Evolutionary conservation across 92 coral and sea anemone genomes (phyloP).

Genomic region (Galaxea fascicularis): DNA sequence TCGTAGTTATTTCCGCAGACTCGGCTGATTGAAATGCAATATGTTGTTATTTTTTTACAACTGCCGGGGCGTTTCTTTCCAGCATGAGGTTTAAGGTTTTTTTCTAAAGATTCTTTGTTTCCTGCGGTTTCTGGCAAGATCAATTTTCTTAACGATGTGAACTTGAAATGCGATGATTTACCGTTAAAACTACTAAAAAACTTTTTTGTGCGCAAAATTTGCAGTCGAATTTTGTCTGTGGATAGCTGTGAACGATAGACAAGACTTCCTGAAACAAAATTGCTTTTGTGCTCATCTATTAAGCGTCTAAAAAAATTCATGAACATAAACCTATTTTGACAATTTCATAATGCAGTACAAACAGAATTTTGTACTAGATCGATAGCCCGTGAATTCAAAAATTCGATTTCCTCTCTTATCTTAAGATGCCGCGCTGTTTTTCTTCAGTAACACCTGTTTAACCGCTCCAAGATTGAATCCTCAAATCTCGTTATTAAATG

Average conservation of each 20-base stretch:
- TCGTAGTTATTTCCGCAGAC: conserved; percentile 19
- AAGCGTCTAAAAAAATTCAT: too few species aligned
- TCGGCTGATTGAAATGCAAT: conserved; percentile 30
- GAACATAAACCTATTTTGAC: background rate
- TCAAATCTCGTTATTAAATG: background rate
- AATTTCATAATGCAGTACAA: background rate
- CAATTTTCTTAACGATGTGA: conserved; percentile 29
- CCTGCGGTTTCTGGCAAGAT: conserved; percentile 6
- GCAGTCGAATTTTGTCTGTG: too few species aligned
- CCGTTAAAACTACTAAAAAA: background rate
- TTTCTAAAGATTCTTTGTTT: conserved; percentile 33
- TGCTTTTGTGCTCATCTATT: background rate
- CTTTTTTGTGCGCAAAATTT: background rate
- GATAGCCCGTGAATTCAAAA: conserved; percentile 2
- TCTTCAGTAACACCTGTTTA: conserved; percentile 23
- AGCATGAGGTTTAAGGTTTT: conserved; percentile 32
- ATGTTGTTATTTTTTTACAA: conserved; percentile 27
- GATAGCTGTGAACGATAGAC: background rate
- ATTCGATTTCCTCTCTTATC: conserved; percentile 1
- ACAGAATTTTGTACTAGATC: background rate
- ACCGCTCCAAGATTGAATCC: background rate
- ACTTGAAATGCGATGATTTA: conserved; percentile 25
- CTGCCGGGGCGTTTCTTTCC: conserved; percentile 47
- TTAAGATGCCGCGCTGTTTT: conserved; percentile 26
- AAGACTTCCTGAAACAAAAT: background rate